These are phyloP conservation scores for Danaus plexippus DNA, from an alignment of 1,140 invertebrate species.

Conservation along the genomic window DNA sequence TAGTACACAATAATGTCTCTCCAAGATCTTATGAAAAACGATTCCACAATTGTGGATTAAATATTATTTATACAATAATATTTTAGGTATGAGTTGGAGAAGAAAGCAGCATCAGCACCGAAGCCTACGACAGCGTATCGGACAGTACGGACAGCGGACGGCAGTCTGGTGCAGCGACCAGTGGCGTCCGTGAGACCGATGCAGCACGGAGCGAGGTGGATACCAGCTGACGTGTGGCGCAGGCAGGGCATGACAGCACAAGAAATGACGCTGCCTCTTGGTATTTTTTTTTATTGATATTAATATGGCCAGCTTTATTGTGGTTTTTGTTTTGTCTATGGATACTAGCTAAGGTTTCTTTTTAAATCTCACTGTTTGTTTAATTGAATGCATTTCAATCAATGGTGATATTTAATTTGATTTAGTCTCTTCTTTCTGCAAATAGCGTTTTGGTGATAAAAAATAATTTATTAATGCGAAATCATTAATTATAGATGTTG, in stretches of 20 bases:
- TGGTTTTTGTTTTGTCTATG: no score
- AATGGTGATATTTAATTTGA: no score
- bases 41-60: no score
- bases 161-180: conserved; percentile 70
- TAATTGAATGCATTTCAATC: no score
- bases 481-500: conserved; percentile 79
- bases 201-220: conserved; percentile 78
- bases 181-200: conserved; percentile 73
- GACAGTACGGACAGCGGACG: conserved; percentile 74
- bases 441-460: no score
- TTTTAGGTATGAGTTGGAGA: conserved; percentile 88
- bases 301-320: no score
- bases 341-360: no score
- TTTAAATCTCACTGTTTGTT: no score
- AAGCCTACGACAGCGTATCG: conserved; percentile 67
- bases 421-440: no score
- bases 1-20: no score
- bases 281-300: conserved; percentile 43
- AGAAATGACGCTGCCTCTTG: conserved; percentile 91
- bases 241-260: conserved; percentile 94
- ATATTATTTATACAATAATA: neutral
- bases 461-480: no score
- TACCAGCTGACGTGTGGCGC: conserved; percentile 90
- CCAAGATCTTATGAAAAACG: no score
- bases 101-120: conserved; percentile 83